These are phyloP conservation scores for Halesus radiatus DNA, from an alignment of 1,140 invertebrate genomes.

Conservation along the genomic window DNA sequence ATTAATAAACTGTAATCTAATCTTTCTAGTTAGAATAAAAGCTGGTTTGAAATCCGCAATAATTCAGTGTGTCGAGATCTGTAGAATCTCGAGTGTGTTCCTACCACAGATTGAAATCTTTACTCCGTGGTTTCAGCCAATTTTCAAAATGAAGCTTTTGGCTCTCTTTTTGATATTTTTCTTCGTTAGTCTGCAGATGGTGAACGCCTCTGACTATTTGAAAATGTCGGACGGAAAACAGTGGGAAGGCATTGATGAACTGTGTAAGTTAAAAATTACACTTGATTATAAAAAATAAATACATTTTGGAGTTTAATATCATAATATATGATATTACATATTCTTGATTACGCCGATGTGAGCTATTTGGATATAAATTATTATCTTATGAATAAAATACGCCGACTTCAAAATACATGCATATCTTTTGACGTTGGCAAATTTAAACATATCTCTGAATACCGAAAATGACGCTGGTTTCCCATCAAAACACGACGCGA, in stretches of 20 bases:
- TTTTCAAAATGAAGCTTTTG: neutral
- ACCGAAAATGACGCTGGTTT: too few relatives aligned
- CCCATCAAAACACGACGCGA: too few relatives aligned
- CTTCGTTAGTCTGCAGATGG: neutral
- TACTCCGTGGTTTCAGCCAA: neutral
- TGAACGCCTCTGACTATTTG: neutral
- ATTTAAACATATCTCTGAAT: too few relatives aligned
- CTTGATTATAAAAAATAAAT: too few relatives aligned
- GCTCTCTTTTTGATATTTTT: neutral
- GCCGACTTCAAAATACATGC: too few relatives aligned
- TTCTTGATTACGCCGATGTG: too few relatives aligned
- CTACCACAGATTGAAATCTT: too few relatives aligned
- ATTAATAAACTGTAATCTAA: too few relatives aligned
- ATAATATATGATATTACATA: too few relatives aligned
- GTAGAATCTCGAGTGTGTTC: neutral
- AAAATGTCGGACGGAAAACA: neutral
- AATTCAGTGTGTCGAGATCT: neutral
- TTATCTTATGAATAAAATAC: too few relatives aligned
- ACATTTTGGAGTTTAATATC: neutral
- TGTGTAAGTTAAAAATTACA: constrained; percentile 6
- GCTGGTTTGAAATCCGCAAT: neutral
- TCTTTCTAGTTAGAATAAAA: neutral
- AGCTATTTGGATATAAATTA: too few relatives aligned
- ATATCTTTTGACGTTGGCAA: too few relatives aligned
- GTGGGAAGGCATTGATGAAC: neutral